Evolutionary conservation across 2,888 invertebrate genomes (phyloP).

Genomic region (Machimus rusticus): DNA sequence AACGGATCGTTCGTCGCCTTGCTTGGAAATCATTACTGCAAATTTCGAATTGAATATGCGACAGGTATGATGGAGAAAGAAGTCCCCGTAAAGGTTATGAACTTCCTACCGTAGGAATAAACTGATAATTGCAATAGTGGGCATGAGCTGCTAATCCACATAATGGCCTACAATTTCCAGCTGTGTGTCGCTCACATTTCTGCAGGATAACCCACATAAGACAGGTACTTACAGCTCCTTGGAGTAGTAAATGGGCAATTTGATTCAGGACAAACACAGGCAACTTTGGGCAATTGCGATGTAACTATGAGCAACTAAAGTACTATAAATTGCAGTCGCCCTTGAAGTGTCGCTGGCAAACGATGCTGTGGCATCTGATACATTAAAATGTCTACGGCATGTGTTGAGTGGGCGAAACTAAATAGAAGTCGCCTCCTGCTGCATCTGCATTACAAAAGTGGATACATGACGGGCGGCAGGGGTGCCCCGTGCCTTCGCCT

Average conservation of each 20-base stretch:
- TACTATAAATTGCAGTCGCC: neutral
- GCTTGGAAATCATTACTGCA: neutral
- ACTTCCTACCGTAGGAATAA: neutral
- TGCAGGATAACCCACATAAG: neutral
- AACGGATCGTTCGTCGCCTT: neutral
- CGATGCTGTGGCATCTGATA: neutral
- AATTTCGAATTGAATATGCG: neutral
- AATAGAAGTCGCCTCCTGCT: neutral
- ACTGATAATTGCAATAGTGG: neutral
- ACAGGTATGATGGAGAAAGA: neutral
- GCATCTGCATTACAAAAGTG: conserved; percentile 11
- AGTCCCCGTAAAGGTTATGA: neutral
- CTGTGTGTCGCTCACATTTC: neutral
- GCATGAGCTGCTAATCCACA: neutral
- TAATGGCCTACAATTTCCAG: neutral
- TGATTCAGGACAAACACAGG: neutral
- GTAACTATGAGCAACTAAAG: neutral
- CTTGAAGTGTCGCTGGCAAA: neutral
- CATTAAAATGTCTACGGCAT: neutral
- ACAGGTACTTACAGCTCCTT: neutral
- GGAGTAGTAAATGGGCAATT: neutral
- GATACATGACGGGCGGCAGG: neutral
- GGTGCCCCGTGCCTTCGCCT: neutral
- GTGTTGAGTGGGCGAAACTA: neutral
- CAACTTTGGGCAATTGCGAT: neutral